Conservation (phyloP, 2,113 vertebrate species). For the Geococcyx californianus region DNA sequence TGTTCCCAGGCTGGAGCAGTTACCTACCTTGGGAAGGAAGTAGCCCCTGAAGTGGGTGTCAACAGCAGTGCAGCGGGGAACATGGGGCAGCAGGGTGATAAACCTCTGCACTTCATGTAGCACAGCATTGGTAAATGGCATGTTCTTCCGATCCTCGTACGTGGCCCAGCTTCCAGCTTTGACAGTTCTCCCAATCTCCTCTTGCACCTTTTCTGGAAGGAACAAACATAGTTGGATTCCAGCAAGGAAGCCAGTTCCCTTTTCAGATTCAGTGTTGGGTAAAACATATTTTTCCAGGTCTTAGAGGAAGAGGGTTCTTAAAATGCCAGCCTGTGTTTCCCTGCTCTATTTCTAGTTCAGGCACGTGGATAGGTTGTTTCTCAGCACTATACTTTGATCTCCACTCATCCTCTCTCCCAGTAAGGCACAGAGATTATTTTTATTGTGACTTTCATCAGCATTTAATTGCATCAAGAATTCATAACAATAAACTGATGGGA, state of each 20-base stretch:
- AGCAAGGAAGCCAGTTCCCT: background rate
- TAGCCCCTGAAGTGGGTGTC: slow-evolving; percentile 72
- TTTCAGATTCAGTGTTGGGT: background rate
- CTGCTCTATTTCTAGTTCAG: background rate
- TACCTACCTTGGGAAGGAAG: slow-evolving; percentile 77
- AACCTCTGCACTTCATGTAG: slow-evolving; percentile 90
- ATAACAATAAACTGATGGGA: background rate
- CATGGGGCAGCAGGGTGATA: slow-evolving; percentile 80
- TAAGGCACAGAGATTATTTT: background rate
- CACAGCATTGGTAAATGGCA: slow-evolving; percentile 86
- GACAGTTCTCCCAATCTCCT: slow-evolving; percentile 68
- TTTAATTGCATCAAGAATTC: background rate
- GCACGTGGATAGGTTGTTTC: background rate
- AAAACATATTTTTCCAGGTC: background rate
- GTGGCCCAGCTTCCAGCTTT: slow-evolving; percentile 40
- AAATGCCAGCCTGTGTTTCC: background rate
- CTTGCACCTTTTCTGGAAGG: slow-evolving; percentile 70
- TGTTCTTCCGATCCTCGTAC: slow-evolving; percentile 53
- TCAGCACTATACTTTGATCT: background rate
- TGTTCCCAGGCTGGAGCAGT: background rate
- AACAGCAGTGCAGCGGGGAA: slow-evolving; percentile 61
- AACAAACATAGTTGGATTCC: background rate
- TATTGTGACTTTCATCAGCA: background rate
- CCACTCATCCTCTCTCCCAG: background rate
- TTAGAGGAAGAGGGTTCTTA: background rate